phyloP scores from a whole-genome alignment of 1,140 invertebrate genomes.

The Neodiprion lecontei region DNA sequence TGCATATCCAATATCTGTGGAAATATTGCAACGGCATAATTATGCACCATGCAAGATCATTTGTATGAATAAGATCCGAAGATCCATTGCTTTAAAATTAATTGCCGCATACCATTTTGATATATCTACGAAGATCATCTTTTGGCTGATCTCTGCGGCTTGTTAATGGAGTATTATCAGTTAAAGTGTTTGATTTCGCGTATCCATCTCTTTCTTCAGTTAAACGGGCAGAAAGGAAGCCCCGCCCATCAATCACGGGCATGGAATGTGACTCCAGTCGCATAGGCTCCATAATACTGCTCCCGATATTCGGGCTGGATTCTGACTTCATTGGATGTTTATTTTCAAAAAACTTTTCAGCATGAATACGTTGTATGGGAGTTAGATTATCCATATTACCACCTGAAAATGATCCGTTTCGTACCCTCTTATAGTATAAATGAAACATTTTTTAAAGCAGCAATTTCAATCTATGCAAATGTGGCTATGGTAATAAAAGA shows the following conservation, averaged over 20 bases:
- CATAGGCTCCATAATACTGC: conserved; percentile 40
- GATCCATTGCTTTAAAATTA: conserved; percentile 11
- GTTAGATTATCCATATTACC: conserved; percentile 48
- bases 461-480: conserved; percentile 15
- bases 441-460: not conserved
- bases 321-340: conserved; percentile 43
- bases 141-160: conserved; percentile 42
- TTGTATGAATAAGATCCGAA: conserved; percentile 22
- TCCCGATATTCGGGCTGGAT: conserved; percentile 38
- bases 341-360: conserved; percentile 49
- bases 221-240: conserved; percentile 28
- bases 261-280: conserved; percentile 33
- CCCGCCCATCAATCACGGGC: conserved; percentile 20
- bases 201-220: conserved; percentile 45
- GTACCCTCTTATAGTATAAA: too few species aligned
- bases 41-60: conserved; percentile 13
- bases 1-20: conserved; percentile 54
- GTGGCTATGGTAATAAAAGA: not conserved
- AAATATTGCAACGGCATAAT: conserved; percentile 22
- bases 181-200: conserved; percentile 42
- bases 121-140: conserved; percentile 53
- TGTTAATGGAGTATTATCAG: conserved; percentile 45
- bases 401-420: conserved; percentile 33
- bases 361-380: conserved; percentile 43
- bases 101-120: conserved; percentile 48